phyloP scores from a whole-genome alignment of 35 echinoderm and acorn worm genomes.

The Apostichopus parvimensis region DNA sequence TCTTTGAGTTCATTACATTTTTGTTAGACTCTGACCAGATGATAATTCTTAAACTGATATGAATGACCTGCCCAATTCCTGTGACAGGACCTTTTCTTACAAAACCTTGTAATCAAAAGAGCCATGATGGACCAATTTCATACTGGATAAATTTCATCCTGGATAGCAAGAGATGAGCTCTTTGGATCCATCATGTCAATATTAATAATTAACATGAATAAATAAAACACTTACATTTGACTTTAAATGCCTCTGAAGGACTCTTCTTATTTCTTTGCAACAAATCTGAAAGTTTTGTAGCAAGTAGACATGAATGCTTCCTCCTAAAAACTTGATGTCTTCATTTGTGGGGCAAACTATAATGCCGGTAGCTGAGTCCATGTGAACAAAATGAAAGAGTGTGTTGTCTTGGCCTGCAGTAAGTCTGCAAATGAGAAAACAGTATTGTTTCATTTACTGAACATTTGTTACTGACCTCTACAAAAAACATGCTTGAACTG shows the following conservation, averaged over 20 bases:
- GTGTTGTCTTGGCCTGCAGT: conserved; percentile 89
- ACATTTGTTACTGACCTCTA: background rate
- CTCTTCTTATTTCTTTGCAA: conserved; percentile 70
- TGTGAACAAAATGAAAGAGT: conserved; percentile 83
- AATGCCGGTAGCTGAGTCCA: conserved; percentile 70
- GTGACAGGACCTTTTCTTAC: too few species aligned
- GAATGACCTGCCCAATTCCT: too few species aligned
- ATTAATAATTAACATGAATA: background rate
- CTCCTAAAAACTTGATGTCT: conserved; percentile 73
- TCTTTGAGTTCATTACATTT: too few species aligned
- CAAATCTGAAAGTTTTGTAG: conserved; percentile 80
- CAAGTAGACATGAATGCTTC: conserved; percentile 67
- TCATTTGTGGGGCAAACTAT: conserved; percentile 66
- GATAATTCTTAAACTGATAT: too few species aligned
- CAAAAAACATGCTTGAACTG: too few species aligned
- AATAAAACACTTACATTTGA: conserved; percentile 59
- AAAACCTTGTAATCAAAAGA: too few species aligned
- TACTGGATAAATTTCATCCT: conserved; percentile 15
- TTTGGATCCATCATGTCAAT: too few species aligned
- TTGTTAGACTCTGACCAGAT: too few species aligned
- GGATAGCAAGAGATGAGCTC: background rate
- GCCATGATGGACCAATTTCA: too few species aligned
- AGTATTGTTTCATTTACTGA: background rate
- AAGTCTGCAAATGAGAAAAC: conserved; percentile 45
- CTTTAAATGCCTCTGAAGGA: conserved; percentile 57